These are phyloP conservation scores for Nesidiocoris tenuis DNA, from an alignment of 2,888 invertebrate species.

Conservation along the genomic window DNA sequence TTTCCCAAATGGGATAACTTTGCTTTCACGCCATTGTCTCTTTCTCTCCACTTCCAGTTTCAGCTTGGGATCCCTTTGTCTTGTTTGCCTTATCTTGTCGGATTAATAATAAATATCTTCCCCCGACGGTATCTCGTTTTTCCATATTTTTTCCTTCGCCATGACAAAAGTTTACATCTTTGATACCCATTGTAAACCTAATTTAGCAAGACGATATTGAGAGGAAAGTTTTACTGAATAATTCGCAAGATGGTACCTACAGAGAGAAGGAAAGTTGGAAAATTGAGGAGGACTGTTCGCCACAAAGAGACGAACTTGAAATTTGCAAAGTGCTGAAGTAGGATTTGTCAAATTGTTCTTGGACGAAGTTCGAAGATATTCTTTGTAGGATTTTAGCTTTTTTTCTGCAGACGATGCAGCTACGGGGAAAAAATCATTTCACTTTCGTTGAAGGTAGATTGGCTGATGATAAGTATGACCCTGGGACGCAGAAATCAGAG, in stretches of 20 bases:
- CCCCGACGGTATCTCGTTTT: neutral
- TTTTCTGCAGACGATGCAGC: no score
- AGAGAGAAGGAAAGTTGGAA: no score
- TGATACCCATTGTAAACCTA: neutral
- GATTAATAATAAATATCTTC: conserved; percentile 25
- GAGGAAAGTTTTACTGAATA: neutral
- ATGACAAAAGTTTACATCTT: neutral
- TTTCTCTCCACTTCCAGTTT: conserved; percentile 30
- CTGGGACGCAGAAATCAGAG: no score
- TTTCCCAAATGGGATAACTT: conserved; percentile 17
- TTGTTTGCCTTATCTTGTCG: conserved; percentile 19
- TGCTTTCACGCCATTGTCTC: conserved; percentile 33
- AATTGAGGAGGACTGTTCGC: no score
- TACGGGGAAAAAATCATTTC: no score
- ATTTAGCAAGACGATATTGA: neutral
- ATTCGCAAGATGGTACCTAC: neutral
- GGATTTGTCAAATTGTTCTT: no score
- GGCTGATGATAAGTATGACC: no score
- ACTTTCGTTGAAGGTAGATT: no score
- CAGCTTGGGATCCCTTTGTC: conserved; percentile 21
- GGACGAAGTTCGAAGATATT: no score
- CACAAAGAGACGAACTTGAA: no score
- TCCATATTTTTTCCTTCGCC: neutral
- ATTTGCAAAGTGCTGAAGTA: no score
- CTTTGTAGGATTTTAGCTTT: no score